Evolutionary conservation across 1,140 invertebrate species (phyloP), one percentile per base, ranked within the genome.

Genomic region (Danaus plexippus): DNA sequence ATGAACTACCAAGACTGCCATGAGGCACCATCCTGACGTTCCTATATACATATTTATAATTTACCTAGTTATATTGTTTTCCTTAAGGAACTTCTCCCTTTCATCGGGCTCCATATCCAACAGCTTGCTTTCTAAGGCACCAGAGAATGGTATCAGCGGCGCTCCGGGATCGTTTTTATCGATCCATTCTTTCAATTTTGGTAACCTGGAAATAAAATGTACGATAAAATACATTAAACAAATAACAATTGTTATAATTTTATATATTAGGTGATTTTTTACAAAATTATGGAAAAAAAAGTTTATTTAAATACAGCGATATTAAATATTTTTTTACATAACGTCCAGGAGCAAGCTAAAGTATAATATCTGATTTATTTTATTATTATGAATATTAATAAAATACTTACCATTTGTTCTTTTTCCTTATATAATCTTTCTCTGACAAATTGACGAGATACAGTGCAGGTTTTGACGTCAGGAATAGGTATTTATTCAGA

Each of bases 141-240:
- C 98, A 58, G 97, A 99, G 87, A 99, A 99, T 3, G 97, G 97
- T 51, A 99, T 98, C 9, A 99, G 90, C 9, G 92, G 87, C 0
- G 97, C 92, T 9, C 98, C 97, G 0, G 96, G 93, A 87, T 99
- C 98, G 80, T 99, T 94, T 69, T 95, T 94, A 82, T 99, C 98
- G 60, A 99, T 94, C 97, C 97, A 99, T 87, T 98, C 97, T 81
- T 99, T 99, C 66, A 99, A 96, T 88, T 99, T 99, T 9, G 94
- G 89, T 74, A 99, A 90, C 96, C 96, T 98, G 70, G 8, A 67
- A 57, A 55, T 32, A 32, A 32, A 4, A 32, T 32, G 4, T 32
- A 32, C 7, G 22, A 7, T 32, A 0, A 6, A 3, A 32, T 32
- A 32, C 7, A 32, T 32, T 32, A 32, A 2, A 3, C 2, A 5